Conservation (phyloP, 2,797 vertebrate genomes). For the Diglossa cyanea region DNA sequence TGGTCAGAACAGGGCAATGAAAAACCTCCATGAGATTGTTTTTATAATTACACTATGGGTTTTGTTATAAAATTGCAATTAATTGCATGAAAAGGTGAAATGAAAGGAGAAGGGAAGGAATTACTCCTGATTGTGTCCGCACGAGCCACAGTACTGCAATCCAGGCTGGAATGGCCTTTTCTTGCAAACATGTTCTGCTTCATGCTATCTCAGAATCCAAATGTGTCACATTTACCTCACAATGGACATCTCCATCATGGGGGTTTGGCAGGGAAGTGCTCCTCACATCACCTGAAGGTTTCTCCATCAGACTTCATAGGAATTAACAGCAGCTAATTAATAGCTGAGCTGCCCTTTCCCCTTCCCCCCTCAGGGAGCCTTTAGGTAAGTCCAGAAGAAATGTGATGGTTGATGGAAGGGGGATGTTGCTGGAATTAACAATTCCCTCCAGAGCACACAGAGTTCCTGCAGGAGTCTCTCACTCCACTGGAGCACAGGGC, state of each 20-base stretch:
- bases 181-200: not conserved
- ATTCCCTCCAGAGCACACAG: not conserved
- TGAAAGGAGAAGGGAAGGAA: not conserved
- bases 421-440: not conserved
- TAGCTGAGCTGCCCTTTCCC: not conserved
- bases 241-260: rapidly evolving
- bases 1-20: not conserved
- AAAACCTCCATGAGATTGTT: not conserved
- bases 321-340: not conserved
- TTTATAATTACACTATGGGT: not conserved
- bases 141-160: rapidly evolving
- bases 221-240: rapidly evolving
- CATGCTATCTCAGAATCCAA: not conserved
- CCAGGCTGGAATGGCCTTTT: not conserved
- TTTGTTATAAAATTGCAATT: not conserved
- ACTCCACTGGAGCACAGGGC: rapidly evolving
- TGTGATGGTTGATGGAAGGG: not conserved
- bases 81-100: not conserved
- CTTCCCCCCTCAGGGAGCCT: not conserved
- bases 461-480: not conserved
- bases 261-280: not conserved
- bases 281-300: not conserved
- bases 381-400: not conserved
- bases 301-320: not conserved
- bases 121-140: rapidly evolving